Conservation (phyloP, 53 echinoderm and acorn worm species). For the Holothuria scabra region DNA sequence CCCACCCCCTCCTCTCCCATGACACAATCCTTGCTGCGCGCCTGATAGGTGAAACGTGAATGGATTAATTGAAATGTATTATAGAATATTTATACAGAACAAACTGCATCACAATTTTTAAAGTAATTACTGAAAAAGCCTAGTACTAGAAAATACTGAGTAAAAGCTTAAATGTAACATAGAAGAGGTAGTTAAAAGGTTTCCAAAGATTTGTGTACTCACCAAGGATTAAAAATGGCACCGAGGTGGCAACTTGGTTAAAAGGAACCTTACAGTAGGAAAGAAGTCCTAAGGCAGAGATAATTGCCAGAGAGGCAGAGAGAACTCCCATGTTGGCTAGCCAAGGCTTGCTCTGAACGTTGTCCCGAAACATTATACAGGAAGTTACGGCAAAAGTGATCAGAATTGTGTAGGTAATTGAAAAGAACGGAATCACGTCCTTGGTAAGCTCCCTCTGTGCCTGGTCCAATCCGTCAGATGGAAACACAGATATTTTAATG, state of each 20-base stretch:
- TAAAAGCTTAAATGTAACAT: too few species aligned
- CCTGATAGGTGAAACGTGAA: too few species aligned
- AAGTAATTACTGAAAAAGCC: too few species aligned
- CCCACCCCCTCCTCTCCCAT: too few species aligned
- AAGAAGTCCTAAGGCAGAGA: conserved; percentile 73
- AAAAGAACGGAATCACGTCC: conserved; percentile 73
- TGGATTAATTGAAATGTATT: too few species aligned
- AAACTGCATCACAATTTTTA: too few species aligned
- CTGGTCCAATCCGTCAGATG: conserved; percentile 72
- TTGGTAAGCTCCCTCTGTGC: conserved; percentile 65
- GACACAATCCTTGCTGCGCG: too few species aligned
- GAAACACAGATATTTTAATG: conserved; percentile 62
- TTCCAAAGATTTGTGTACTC: conserved; percentile 27
- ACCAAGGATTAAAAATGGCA: conserved; percentile 95
- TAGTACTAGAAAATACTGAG: too few species aligned
- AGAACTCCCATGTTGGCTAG: conserved; percentile 66
- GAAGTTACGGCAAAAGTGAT: conserved; percentile 70
- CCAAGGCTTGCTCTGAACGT: conserved; percentile 87
- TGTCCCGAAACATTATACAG: conserved; percentile 81
- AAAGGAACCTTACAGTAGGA: conserved; percentile 70
- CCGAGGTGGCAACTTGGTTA: conserved; percentile 82
- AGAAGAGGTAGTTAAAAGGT: too few species aligned
- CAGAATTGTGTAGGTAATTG: conserved; percentile 68
- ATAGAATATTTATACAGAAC: too few species aligned
- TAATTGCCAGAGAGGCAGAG: conserved; percentile 77